phyloP scores from a whole-genome alignment of 2,113 vertebrate genomes.

The Herpailurus yagouaroundi region DNA sequence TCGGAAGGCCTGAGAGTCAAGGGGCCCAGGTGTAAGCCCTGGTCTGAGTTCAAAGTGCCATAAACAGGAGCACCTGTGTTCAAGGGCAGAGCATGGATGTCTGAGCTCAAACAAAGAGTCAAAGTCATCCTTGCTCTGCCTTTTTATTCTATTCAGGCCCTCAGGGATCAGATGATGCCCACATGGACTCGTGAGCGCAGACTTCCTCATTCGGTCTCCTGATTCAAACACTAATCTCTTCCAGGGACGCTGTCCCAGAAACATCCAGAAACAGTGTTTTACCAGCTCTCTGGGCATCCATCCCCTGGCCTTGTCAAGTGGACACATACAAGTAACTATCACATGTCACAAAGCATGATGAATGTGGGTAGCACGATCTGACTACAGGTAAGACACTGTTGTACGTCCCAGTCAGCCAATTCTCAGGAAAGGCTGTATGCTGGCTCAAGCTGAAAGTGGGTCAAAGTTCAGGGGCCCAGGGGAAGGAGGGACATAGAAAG shows the following conservation, averaged over 20 bases:
- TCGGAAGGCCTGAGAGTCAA: background rate
- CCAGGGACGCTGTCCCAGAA: background rate
- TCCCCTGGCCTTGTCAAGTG: background rate
- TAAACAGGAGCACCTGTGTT: background rate
- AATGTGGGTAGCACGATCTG: background rate
- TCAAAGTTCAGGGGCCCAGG: background rate
- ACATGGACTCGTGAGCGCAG: background rate
- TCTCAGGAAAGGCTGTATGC: background rate
- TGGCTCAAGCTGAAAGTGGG: no score
- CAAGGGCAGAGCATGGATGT: background rate
- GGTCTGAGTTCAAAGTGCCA: background rate
- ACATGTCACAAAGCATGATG: background rate
- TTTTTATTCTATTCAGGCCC: background rate
- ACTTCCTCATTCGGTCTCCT: background rate
- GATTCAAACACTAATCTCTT: background rate
- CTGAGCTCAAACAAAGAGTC: background rate
- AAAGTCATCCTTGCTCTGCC: background rate
- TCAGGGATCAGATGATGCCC: background rate
- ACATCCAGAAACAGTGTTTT: background rate
- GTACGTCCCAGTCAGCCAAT: background rate
- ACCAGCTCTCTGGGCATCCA: background rate
- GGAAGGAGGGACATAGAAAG: background rate
- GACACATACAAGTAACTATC: background rate
- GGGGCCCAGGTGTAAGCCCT: background rate
- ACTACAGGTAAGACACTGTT: background rate